Evolutionary conservation across 2,888 invertebrate genomes (phyloP).

Genomic region (Lochmaea crataegi): DNA sequence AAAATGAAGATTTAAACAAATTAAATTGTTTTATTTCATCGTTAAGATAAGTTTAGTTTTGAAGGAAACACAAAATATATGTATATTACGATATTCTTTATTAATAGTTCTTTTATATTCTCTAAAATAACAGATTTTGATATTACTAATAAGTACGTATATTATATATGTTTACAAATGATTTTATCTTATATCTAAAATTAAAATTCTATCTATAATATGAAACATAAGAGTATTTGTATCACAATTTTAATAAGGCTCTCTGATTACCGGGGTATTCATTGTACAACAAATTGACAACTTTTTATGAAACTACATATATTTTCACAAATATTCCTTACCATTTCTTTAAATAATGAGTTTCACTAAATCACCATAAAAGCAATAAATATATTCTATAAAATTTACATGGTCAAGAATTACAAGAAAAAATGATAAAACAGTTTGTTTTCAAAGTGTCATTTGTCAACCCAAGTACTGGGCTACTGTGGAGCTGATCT

Average conservation of each 20-base stretch:
- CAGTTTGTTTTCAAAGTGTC: no score
- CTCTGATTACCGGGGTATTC: constrained; percentile 34
- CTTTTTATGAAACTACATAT: constrained; percentile 39
- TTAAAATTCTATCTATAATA: constrained; percentile 22
- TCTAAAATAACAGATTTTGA: constrained; percentile 22
- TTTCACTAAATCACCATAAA: background rate
- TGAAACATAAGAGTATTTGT: constrained; percentile 46
- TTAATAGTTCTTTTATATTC: constrained; percentile 8
- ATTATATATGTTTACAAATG: constrained; percentile 14
- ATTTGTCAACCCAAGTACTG: no score
- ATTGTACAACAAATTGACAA: constrained; percentile 11
- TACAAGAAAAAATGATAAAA: no score
- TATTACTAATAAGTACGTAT: background rate
- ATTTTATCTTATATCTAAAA: constrained; percentile 17
- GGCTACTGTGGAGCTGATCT: no score
- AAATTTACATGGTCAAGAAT: no score
- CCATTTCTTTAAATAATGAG: background rate
- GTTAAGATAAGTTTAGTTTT: background rate
- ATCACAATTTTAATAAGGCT: constrained; percentile 60
- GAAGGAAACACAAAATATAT: background rate
- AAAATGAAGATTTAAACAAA: no score
- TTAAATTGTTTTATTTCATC: no score
- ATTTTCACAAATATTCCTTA: constrained; percentile 11
- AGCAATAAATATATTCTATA: no score
- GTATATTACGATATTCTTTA: constrained; percentile 12